Base-by-base conservation (phyloP, 2,113 vertebrate genomes). In the Athene noctua region DNA sequence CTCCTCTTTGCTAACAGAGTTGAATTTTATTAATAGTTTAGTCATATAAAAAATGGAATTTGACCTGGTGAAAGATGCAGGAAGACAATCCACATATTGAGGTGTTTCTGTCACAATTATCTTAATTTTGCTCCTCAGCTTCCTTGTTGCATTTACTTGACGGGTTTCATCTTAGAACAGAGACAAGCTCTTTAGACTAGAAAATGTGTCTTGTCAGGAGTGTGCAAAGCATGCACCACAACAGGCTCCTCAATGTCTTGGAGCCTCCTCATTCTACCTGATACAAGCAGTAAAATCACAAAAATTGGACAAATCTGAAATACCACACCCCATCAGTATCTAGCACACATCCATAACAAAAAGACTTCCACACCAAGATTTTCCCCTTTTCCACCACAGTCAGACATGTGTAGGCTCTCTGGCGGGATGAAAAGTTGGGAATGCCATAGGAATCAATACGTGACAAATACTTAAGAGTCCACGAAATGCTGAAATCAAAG, bases 401-500 rank as follows among this genome's bases (percentile, higher is more conserved):
- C 18, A 82, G 59, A 73, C 23, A 54, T 3, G 8, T 3, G 1
- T 10, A 88, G 52, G 22, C 27, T 94, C 17, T 62, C 63, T 15
- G 8, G 16, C 9, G 38, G 30, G 12, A 75, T 66, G 58, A 87
- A 68, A 93, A 82, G 75, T 66, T 65, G 57, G 42, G 26, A 77
- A 82, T 13, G 80, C 70, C 59, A 49, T 25, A 25, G 34, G 47
- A 86, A 93, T 72, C 5, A 3, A 89, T 47, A 55, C 2, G 36
- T n/a, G 36, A 83, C 26, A 66, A 90, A 68, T 40, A 23, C 18
- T 91, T 73, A 72, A 89, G 61, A 91, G 44, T 21, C 32, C 79
- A 96, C 57, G 71, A 97, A 92, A 83, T 46, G 21, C 62, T 77
- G 58, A 87, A 92, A 87, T 89, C 46, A 3, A 91, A 90, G 32